A percentile compares a stretch with the other conserved stretches of the same genome.
Conservation (phyloP, 1,140 invertebrate species). For the Lycorma delicatula region DNA sequence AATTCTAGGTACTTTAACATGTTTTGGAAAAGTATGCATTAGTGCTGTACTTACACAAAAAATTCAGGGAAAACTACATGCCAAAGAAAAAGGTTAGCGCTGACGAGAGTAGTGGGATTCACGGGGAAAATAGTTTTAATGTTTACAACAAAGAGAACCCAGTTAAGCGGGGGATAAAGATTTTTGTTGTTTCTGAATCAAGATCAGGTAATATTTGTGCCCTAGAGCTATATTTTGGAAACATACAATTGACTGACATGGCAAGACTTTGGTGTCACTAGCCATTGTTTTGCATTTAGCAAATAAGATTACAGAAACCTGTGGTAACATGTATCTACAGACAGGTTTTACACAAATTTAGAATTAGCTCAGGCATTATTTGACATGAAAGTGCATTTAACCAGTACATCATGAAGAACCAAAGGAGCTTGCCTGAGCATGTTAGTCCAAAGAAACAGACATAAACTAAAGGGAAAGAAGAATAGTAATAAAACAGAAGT, state of each 20-base stretch:
- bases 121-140: slow-evolving; percentile 1
- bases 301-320: not conserved
- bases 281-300: not conserved
- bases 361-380: not conserved
- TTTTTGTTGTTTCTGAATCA: not conserved
- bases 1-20: not conserved
- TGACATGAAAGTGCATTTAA: slow-evolving; percentile 7
- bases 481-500: not conserved
- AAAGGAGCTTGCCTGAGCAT: not conserved
- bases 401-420: not conserved
- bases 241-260: not conserved
- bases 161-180: too few species aligned
- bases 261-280: too few species aligned
- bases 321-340: not conserved
- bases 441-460: too few species aligned
- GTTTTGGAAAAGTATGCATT: not conserved
- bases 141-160: not conserved
- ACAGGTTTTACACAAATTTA: slow-evolving; percentile 6
- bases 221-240: not conserved
- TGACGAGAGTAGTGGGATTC: not conserved
- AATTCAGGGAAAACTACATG: not conserved
- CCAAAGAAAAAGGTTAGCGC: not conserved
- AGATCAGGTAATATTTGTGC: not conserved
- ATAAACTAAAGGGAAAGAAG: not conserved
- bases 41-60: not conserved